Base-by-base conservation (phyloP, 2,888 invertebrate species). In the Chorisops tibialis region DNA sequence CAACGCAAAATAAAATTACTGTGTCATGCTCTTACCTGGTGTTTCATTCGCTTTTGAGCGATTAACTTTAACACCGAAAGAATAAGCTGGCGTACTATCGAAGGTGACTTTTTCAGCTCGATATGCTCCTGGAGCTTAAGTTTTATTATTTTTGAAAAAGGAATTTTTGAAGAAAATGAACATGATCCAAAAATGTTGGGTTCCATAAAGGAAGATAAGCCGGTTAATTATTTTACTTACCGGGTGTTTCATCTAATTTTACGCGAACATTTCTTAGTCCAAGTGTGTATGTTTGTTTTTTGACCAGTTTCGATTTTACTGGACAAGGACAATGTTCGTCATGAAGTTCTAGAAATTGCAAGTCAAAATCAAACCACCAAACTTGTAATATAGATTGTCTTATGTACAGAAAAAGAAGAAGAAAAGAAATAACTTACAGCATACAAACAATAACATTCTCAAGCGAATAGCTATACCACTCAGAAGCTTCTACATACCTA, bases 21-120 rank as follows among this genome's bases (percentile, higher is more conserved):
- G n/a, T n/a, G n/a, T 51, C 37, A 12, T 30, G 30, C 14, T 71
- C 72, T 52, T 67, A 75, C 75, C 75, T 72, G 74, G 75, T 24
- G 74, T 56, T 16, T 83, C 80, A 71, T 81, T 85, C 43, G 81
- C 76, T 66, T 83, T 84, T 59, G 81, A 80, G 54, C 80, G 76
- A 67, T 83, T 82, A 4, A 83, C 82, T 75, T 86, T 87, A 64
- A 84, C 81, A 67, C 88, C 87, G 73, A 90, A 89, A 45, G 85
- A 85, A 75, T 85, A 78, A 69, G 86, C 82, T 35, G 89, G 88
- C 39, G 86, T 82, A 69, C 79, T 82, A 70, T 85, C 85, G 50
- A 82, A 84, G 38, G 77, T 76, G 73, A 74, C 37, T 16, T 65
- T 63, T 59, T 65, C 63, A 5, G 63, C 48, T 43, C 47, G 52